Evolutionary conservation across 2,113 vertebrate genomes (phyloP), one percentile per base, ranked within the genome.

Genomic region (Fukomys damarensis): DNA sequence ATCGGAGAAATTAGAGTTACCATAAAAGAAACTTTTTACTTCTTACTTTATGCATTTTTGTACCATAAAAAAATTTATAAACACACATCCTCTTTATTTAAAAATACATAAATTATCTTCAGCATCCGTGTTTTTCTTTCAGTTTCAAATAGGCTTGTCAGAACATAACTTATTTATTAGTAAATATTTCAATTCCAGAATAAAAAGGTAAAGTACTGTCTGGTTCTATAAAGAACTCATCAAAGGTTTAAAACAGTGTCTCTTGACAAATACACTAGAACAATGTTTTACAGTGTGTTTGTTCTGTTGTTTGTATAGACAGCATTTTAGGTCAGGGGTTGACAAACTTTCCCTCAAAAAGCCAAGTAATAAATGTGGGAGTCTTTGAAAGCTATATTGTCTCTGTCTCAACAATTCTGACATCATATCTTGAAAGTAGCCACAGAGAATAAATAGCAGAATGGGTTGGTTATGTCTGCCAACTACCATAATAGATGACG

Each of bases 111-210:
- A 84, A 80, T 92, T 81, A 85, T 65, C 41, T 7, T 94, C 76
- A 79, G 85, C 22, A 28, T 77, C 61, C 68, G 7, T 41, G 0
- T 89, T 88, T 91, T 76, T 56, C 24, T 70, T 88, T 93, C 66
- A 30, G 12, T 72, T 58, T 66, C 54, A 91, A 79, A 59, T 17
- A 93, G 17, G 13, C 19, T 79, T 86, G 16, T 96, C 58, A 81
- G 66, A 79, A 82, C 13, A 54, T 72, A 91, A 88, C 72, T 85
- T 88, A 93, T 83, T 94, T 61, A 89, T 70, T 58, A 92, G 83
- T 91, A 94, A 92, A 80, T 88, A 95, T 88, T 91, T 86, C 56
- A 95, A 68, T 38, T 93, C 3, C 63, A 91, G 17, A 65, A 94
- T 87, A 70, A 91, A 88, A 95, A 65, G 24, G 28, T 80, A 66